phyloP scores from a whole-genome alignment of 2,797 vertebrate species.

The Pangasius krempfi region DNA sequence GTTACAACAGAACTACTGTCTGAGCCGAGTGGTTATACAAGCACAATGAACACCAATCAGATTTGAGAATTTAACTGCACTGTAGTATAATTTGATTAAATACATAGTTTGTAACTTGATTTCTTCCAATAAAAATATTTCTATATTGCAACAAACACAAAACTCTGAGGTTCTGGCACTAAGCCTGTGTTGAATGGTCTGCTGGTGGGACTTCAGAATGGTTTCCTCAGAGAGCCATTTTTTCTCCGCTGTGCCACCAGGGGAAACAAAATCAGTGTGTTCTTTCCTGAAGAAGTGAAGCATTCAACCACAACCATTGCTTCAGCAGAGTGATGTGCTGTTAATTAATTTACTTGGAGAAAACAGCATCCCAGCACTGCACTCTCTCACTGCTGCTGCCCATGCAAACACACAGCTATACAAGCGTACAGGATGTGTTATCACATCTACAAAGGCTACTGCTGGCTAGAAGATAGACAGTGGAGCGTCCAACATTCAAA shows the following conservation, averaged over 20 bases:
- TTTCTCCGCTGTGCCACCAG: slow-evolving; percentile 51
- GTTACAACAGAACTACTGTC: background rate
- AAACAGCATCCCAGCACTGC: slow-evolving; percentile 53
- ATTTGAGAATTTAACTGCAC: background rate
- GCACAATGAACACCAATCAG: background rate
- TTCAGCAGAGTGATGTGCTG: slow-evolving; percentile 60
- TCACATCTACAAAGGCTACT: slow-evolving; percentile 27
- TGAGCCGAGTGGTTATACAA: background rate
- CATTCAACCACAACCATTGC: slow-evolving; percentile 58
- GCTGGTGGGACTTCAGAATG: slow-evolving; percentile 49
- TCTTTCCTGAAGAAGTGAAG: slow-evolving; percentile 57
- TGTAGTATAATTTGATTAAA: background rate
- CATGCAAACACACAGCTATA: slow-evolving; percentile 53
- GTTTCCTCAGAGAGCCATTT: slow-evolving; percentile 52
- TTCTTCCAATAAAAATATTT: slow-evolving; percentile 9
- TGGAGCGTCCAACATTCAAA: background rate
- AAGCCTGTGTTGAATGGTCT: slow-evolving; percentile 37
- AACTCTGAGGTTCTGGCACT: slow-evolving; percentile 27
- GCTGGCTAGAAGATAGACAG: slow-evolving; percentile 23
- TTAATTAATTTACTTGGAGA: slow-evolving; percentile 64
- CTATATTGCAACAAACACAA: slow-evolving; percentile 15
- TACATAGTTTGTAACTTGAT: background rate
- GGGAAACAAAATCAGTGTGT: slow-evolving; percentile 56
- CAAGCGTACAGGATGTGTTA: slow-evolving; percentile 47
- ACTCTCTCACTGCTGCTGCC: slow-evolving; percentile 57